Percentiles rank a stretch among this genome's conserved stretches.
phyloP scores from a whole-genome alignment of 2,113 vertebrate species.

The Channa argus region DNA sequence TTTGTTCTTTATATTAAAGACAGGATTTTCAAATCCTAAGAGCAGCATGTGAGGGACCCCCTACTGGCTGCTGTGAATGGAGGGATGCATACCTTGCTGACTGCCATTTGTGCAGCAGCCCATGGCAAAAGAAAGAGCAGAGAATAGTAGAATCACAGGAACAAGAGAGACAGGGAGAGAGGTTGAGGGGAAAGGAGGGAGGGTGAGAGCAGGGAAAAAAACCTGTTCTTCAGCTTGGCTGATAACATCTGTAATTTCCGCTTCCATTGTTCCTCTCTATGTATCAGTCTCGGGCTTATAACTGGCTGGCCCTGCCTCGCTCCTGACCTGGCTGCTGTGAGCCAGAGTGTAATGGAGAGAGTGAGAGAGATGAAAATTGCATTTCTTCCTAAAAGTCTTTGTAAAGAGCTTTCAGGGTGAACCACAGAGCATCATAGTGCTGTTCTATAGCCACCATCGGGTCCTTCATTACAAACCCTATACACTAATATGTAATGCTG shows the following conservation, averaged over 20 bases:
- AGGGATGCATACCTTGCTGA: constrained; percentile 74
- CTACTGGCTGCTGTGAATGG: constrained; percentile 73
- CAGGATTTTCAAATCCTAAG: constrained; percentile 36
- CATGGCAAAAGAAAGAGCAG: constrained; percentile 64
- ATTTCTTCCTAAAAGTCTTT: constrained; percentile 24
- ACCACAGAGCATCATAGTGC: constrained; percentile 8
- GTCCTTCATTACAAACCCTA: not conserved
- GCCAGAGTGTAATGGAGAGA: constrained; percentile 18
- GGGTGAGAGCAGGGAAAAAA: not conserved
- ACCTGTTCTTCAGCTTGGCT: constrained; percentile 75
- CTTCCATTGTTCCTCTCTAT: constrained; percentile 48
- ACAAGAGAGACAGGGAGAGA: constrained; percentile 16
- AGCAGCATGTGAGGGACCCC: constrained; percentile 70
- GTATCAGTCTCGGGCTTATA: constrained; percentile 46
- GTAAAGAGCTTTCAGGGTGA: not conserved
- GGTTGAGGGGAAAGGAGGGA: not conserved
- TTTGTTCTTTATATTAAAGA: too few species aligned
- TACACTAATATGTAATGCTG: not conserved
- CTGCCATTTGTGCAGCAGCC: constrained; percentile 62
- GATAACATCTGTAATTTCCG: constrained; percentile 79
- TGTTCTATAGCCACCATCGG: not conserved
- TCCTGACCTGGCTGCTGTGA: constrained; percentile 52
- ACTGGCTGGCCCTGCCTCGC: constrained; percentile 27
- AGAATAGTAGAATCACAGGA: constrained; percentile 52
- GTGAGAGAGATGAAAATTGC: constrained; percentile 26